Evolutionary conservation across 2,113 vertebrate species (phyloP), one percentile per base, ranked within the genome.

Genomic region (Indri indri): DNA sequence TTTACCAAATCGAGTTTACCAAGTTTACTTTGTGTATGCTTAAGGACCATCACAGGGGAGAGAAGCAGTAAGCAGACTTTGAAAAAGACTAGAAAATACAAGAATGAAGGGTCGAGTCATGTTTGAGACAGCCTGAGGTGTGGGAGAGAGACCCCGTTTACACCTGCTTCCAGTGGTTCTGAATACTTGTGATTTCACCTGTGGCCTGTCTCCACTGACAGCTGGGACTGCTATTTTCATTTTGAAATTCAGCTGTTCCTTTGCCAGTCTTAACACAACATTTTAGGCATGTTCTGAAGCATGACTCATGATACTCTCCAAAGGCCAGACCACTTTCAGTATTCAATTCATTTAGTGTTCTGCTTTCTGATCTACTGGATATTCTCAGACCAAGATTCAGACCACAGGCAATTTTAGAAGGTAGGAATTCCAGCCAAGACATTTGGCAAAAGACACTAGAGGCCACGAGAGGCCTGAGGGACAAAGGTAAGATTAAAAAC

Each of bases 151-250:
- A 5, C 6, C 14, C 10, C 71, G 34, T 34, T 71, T 76, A 47
- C 8, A 40, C 37, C 73, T 47, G 17, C 73, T 42, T n/a, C 3
- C 4, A 90, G 71, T 11, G 8, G 59, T 47, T 82, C 89, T 54
- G 59, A 61, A 70, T 79, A 12, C 45, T 27, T 68, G 47, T n/a
- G 37, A 63, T 59, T 76, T 47, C 84, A 93, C 91, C 95, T 96
- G 89, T 40, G 82, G 42, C 63, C 61, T 13, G 12, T 94, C 87
- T 88, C 52, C 85, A 57, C 73, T 54, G 66, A 88, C 90, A 96
- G 94, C 97, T 96, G 96, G 74, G 80, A 34, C 63, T 71, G n/a
- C 92, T 96, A 82, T 96, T 95, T 96, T 94, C 93, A 90, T 96
- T 93, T 42, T 92, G 93, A 97, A 90, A 90, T 90, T 93, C 89